phyloP scores from a whole-genome alignment of 2,888 invertebrate species.

The Pterostichus niger region DNA sequence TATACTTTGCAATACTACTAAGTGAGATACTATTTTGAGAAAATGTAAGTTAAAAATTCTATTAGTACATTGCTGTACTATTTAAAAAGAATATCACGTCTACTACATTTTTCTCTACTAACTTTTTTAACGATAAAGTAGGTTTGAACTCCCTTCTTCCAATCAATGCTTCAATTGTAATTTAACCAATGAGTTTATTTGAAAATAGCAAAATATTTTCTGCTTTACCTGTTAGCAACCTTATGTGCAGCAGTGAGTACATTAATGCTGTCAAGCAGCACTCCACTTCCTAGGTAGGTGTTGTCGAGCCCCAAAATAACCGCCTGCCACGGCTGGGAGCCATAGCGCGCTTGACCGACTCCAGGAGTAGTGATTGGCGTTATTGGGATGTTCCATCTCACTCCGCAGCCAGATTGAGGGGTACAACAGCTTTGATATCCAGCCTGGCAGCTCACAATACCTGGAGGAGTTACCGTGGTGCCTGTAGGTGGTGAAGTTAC shows the following conservation, averaged over 20 bases:
- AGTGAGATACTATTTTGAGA: no score
- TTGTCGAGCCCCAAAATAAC: constrained; percentile 57
- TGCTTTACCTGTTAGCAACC: constrained; percentile 72
- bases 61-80: no score
- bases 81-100: no score
- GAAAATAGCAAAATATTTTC: no score
- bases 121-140: no score
- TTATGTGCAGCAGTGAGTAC: constrained; percentile 86
- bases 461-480: constrained; percentile 43
- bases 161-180: no score
- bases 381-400: constrained; percentile 49
- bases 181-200: no score
- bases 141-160: no score
- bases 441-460: constrained; percentile 19
- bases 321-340: constrained; percentile 65
- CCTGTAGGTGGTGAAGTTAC: constrained; percentile 48
- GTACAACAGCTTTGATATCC: constrained; percentile 34
- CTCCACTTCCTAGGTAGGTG: constrained; percentile 84
- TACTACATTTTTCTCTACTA: no score
- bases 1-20: no score
- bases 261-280: constrained; percentile 81
- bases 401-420: constrained; percentile 57
- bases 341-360: constrained; percentile 58
- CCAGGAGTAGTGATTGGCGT: constrained; percentile 40
- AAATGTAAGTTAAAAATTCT: no score